Evolutionary conservation across 1,140 invertebrate genomes (phyloP).

Genomic region (Zaprionus ornatus): DNA sequence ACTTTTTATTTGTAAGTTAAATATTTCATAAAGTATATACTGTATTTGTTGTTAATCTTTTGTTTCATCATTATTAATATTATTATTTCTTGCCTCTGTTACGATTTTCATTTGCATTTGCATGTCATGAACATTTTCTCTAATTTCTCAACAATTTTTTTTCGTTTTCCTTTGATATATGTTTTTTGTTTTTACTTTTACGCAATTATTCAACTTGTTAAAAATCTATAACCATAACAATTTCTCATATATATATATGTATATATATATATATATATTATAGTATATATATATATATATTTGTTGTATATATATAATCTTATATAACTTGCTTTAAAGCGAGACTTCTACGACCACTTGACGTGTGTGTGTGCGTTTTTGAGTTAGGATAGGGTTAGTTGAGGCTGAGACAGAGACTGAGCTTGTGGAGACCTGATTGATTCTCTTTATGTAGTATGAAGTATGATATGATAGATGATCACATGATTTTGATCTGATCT

Average conservation of each 20-base stretch:
- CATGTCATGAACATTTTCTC: slow-evolving; percentile 72
- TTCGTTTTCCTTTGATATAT: slow-evolving; percentile 62
- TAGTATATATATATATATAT: slow-evolving; percentile 40
- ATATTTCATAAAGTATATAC: slow-evolving; percentile 83
- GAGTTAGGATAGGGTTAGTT: slow-evolving; percentile 31
- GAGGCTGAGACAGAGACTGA: slow-evolving; percentile 6
- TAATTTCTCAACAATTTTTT: slow-evolving; percentile 82
- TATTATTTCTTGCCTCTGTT: slow-evolving; percentile 47
- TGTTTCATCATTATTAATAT: slow-evolving; percentile 49
- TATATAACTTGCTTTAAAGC: slow-evolving; percentile 74
- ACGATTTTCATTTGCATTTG: slow-evolving; percentile 43
- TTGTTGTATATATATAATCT: slow-evolving; percentile 56
- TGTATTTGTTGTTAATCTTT: slow-evolving; percentile 68
- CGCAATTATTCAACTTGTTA: slow-evolving; percentile 82
- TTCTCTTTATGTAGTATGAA: slow-evolving; percentile 1
- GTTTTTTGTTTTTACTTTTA: slow-evolving; percentile 66
- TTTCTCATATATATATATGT: slow-evolving; percentile 70
- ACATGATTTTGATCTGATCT: slow-evolving; percentile 19
- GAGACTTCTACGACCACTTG: slow-evolving; percentile 67
- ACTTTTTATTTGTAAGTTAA: slow-evolving; percentile 73
- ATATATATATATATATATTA: slow-evolving; percentile 54
- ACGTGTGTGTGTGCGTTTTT: slow-evolving; percentile 43
- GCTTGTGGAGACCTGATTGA: slow-evolving; percentile 1
- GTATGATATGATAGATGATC: slow-evolving; percentile 1
- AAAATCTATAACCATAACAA: slow-evolving; percentile 83